Evolutionary conservation across 1,140 invertebrate genomes (phyloP), one percentile per base, ranked within the genome.

Genomic region (Thalassaphorura encarpata): DNA sequence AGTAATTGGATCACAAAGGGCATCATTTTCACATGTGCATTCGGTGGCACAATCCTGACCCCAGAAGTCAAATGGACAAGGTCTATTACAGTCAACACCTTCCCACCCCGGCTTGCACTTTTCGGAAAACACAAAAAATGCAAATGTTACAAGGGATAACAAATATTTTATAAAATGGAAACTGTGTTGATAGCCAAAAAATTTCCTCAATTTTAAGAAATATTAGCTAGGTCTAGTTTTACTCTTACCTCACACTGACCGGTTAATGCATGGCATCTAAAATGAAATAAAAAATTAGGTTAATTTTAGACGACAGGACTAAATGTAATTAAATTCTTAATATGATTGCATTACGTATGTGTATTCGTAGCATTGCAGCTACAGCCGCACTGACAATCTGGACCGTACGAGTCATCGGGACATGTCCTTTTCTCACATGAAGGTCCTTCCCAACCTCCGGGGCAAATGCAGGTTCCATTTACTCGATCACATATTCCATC

Each of bases 51-150:
- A 97, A 18, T 80, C 82, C 59, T 82, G 77, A 5, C 93, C 92
- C 70, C 80, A 97, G 21, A 76, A 89, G 48, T 87, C 80, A 42
- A 84, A 76, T 3, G 85, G 78, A 70, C 91, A 96, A 29, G 85
- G 83, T 3, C 87, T 75, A 19, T 75, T 73, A 68, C 92, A 96
- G 31, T 79, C 77, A 28, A 78, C 75, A n/a, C 89, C 89, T 64
- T 81, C 82, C 87, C 88, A 95, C 4, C 95, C 95, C 16, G 85
- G 73, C 62, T 84, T 82, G 69, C 95, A 99, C 16, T 81, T 84
- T 59, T 24, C 66, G 68, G 43, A 53, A 60, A 59, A 50, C 18
- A 29, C 26, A 27, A 54, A 55, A 28, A 26, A 46, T 36, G 40
- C 26, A 28, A 28, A 21, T 46, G 13, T 39, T 56, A 23, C 33